Percentiles rank a stretch among this genome's conserved stretches.
phyloP scores from a whole-genome alignment of 2,113 vertebrate genomes.

The human (Homo sapiens) region GRCh38 chr5:107740001-107740500 shows the following conservation, averaged over 20 bases:
- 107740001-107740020: neutral
- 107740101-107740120: neutral
- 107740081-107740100: neutral
- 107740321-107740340: conserved; percentile 1
- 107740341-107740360: neutral
- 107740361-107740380: neutral
- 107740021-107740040: neutral
- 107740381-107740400: neutral
- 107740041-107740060: neutral
- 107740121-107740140: neutral
- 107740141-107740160: neutral
- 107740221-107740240: neutral
- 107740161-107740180: neutral
- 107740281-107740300: neutral
- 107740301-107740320: neutral
- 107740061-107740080: neutral
- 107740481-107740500: neutral
- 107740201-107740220: neutral
- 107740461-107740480: neutral
- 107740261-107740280: neutral
- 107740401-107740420: neutral
- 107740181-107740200: neutral
- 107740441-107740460: neutral
- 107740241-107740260: neutral
- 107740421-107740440: neutral